A percentile compares a stretch with the other conserved stretches of the same genome.
These are phyloP conservation scores for Pseudomyrmex cubaensis DNA, from an alignment of 1,140 invertebrate species.

Conservation along the genomic window DNA sequence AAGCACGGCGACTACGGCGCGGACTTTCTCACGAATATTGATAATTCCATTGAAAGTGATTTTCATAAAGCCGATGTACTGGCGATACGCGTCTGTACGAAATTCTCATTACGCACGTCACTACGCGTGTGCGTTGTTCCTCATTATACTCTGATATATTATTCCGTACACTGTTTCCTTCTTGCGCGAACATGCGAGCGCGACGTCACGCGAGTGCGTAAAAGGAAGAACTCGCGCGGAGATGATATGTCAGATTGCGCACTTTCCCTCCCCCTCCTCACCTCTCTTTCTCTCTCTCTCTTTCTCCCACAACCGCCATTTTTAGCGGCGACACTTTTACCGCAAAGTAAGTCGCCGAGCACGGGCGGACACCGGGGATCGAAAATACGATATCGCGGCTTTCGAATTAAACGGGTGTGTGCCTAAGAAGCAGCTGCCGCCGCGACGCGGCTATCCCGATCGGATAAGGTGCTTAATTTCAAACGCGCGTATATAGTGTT, in stretches of 20 bases:
- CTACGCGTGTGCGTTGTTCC: not conserved
- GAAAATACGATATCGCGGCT: conserved; percentile 55
- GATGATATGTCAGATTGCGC: conserved; percentile 53
- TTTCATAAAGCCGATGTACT: conserved; percentile 26
- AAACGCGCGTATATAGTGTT: conserved; percentile 2
- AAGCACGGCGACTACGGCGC: not conserved
- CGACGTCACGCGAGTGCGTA: conserved; percentile 38
- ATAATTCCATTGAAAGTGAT: conserved; percentile 18
- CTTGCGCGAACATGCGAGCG: conserved; percentile 30
- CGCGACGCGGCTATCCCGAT: conserved; percentile 52
- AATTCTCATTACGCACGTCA: conserved; percentile 14
- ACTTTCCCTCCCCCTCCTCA: conserved; percentile 20
- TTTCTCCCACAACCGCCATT: conserved; percentile 28
- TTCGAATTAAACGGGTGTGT: conserved; percentile 70
- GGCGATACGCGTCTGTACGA: conserved; percentile 14
- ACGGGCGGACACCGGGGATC: conserved; percentile 14
- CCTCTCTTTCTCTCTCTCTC: too few species aligned
- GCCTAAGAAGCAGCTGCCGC: conserved; percentile 67
- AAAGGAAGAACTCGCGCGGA: conserved; percentile 41
- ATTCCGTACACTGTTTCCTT: not conserved
- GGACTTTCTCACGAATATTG: conserved; percentile 43
- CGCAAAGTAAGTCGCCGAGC: conserved; percentile 14
- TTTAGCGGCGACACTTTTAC: conserved; percentile 64
- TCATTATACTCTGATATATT: conserved; percentile 39
- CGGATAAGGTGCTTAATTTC: conserved; percentile 72